Conservation (phyloP, 2,888 invertebrate genomes). For the Keiferia lycopersicella region DNA sequence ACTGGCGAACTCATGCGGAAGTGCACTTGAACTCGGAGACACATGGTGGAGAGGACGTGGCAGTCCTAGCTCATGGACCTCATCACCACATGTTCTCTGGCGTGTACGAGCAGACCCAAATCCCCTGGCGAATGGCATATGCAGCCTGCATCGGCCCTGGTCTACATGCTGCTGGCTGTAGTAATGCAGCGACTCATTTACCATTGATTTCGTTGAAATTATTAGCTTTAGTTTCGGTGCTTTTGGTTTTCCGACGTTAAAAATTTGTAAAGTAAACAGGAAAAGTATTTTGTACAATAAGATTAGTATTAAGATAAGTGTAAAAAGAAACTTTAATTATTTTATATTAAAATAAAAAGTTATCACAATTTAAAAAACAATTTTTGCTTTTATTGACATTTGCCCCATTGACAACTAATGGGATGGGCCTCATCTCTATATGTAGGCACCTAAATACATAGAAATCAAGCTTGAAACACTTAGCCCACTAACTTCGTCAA, state of each 20-base stretch:
- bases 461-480: too few species aligned
- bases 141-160: constrained; percentile 86
- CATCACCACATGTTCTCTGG: constrained; percentile 88
- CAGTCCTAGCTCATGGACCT: constrained; percentile 86
- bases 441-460: too few species aligned
- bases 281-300: too few species aligned
- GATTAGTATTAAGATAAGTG: too few species aligned
- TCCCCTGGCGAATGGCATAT: constrained; percentile 88
- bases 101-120: constrained; percentile 87
- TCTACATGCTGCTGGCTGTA: constrained; percentile 18
- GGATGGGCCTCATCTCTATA: too few species aligned
- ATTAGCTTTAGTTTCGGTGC: neutral
- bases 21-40: constrained; percentile 83
- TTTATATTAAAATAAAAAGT: too few species aligned
- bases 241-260: neutral
- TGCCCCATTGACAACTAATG: too few species aligned
- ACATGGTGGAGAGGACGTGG: constrained; percentile 90
- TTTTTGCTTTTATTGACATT: too few species aligned
- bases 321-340: too few species aligned
- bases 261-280: too few species aligned
- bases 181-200: neutral
- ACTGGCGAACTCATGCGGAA: constrained; percentile 65
- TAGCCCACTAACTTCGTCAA: too few species aligned
- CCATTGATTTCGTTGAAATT: neutral
- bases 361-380: too few species aligned